These are phyloP conservation scores for Petrolisthes cinctipes DNA, from an alignment of 2,888 invertebrate genomes.

Conservation along the genomic window DNA sequence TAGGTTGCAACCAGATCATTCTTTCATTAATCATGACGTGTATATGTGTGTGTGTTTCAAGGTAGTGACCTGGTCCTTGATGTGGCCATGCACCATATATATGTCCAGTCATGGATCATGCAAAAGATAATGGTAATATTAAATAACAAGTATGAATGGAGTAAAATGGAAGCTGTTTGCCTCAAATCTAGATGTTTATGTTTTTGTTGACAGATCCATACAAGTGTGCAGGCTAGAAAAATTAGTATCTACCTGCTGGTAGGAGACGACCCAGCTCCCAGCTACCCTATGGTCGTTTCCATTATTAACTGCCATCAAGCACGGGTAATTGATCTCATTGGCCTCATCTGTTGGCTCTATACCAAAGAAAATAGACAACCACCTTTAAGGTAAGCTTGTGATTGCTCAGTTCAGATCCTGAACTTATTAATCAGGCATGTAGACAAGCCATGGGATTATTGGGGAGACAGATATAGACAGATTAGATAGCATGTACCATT, in stretches of 20 bases:
- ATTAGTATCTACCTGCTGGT: constrained; percentile 92
- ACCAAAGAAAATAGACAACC: constrained; percentile 75
- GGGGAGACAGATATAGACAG: too few species aligned
- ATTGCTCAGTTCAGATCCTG: neutral
- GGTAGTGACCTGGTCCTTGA: neutral
- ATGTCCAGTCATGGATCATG: too few species aligned
- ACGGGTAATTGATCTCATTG: constrained; percentile 90
- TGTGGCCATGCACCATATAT: too few species aligned
- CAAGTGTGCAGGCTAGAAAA: constrained; percentile 82
- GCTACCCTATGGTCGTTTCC: constrained; percentile 85
- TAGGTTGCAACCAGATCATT: too few species aligned
- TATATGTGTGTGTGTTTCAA: too few species aligned
- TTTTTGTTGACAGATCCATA: constrained; percentile 73
- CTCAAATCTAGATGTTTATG: neutral
- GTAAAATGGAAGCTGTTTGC: too few species aligned
- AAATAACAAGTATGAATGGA: too few species aligned
- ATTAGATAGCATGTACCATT: too few species aligned
- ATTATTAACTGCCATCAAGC: constrained; percentile 80
- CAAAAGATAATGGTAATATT: too few species aligned
- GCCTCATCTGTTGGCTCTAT: constrained; percentile 83
- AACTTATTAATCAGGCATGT: too few species aligned
- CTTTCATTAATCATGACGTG: too few species aligned
- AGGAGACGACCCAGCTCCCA: constrained; percentile 77
- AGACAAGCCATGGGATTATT: too few species aligned
- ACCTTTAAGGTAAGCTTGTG: constrained; percentile 69